Conservation (phyloP, 1,140 invertebrate genomes). For the Yoshiicerus persimilis region DNA sequence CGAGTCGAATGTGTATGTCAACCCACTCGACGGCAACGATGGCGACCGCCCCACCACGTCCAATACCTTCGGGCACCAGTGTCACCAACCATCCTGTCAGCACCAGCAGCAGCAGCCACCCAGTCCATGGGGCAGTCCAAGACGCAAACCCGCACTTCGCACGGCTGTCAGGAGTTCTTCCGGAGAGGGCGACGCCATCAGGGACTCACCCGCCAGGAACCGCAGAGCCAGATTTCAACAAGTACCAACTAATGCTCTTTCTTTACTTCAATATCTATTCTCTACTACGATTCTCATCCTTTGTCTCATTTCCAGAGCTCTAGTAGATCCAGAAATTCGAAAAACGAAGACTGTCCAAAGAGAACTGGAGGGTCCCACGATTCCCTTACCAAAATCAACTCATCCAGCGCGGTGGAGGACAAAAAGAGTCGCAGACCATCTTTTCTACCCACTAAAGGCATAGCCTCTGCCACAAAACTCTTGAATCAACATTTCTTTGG, state of each 20-base stretch:
- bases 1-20: slow-evolving; percentile 79
- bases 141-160: slow-evolving; percentile 25
- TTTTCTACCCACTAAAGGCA: slow-evolving; percentile 65
- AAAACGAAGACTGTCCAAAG: slow-evolving; percentile 41
- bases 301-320: slow-evolving; percentile 23
- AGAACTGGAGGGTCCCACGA: slow-evolving; percentile 44
- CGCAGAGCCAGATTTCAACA: slow-evolving; percentile 44
- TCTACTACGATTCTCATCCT: no score
- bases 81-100: background rate
- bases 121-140: slow-evolving; percentile 42
- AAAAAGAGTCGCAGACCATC: slow-evolving; percentile 59
- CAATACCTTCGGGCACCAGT: slow-evolving; percentile 23
- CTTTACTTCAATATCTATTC: background rate
- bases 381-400: slow-evolving; percentile 33
- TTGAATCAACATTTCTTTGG: slow-evolving; percentile 76
- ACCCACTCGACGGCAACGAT: slow-evolving; percentile 69
- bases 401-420: background rate
- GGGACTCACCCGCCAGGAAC: slow-evolving; percentile 31
- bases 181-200: slow-evolving; percentile 22
- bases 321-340: slow-evolving; percentile 34
- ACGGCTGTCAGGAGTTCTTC: slow-evolving; percentile 16
- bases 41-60: slow-evolving; percentile 15
- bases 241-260: background rate
- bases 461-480: slow-evolving; percentile 69
- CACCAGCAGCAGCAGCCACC: slow-evolving; percentile 14